These are phyloP conservation scores for Leptopilina myrica DNA, from an alignment of 2,888 invertebrate species.

Conservation along the genomic window DNA sequence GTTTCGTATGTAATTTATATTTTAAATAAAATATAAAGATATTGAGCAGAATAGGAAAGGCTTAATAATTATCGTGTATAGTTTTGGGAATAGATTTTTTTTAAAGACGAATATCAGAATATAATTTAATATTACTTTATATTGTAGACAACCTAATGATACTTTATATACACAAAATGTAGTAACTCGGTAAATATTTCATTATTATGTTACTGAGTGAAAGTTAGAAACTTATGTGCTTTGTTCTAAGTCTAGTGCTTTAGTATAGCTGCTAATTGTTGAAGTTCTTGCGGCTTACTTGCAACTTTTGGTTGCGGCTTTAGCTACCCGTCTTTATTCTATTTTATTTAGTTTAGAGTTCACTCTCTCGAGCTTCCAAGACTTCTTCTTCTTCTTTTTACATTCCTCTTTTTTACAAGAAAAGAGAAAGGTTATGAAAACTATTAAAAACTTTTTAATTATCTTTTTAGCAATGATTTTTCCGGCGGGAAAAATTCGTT, in stretches of 20 bases:
- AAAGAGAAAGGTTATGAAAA: conserved; percentile 21
- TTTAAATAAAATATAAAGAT: too few relatives aligned
- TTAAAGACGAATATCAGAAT: not conserved
- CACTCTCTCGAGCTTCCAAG: conserved; percentile 6
- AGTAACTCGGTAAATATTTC: conserved; percentile 28
- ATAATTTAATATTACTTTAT: not conserved
- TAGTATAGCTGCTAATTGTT: conserved; percentile 30
- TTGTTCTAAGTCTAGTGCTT: conserved; percentile 35
- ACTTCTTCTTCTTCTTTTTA: not conserved
- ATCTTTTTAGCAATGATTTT: not conserved
- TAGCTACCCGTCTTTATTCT: conserved; percentile 25
- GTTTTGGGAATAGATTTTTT: not conserved
- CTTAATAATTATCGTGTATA: not conserved
- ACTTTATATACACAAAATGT: not conserved
- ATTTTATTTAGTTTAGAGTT: conserved; percentile 30
- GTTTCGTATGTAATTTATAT: too few relatives aligned
- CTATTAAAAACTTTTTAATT: not conserved
- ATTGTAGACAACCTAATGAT: not conserved
- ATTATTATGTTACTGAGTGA: conserved; percentile 37
- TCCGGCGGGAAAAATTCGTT: too few relatives aligned
- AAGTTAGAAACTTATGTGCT: conserved; percentile 39
- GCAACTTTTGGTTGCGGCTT: conserved; percentile 29
- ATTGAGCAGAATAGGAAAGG: too few relatives aligned
- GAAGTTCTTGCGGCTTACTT: conserved; percentile 39
- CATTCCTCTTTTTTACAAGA: not conserved